phyloP scores from a whole-genome alignment of 2,888 invertebrate species.

The Polietes domitor region DNA sequence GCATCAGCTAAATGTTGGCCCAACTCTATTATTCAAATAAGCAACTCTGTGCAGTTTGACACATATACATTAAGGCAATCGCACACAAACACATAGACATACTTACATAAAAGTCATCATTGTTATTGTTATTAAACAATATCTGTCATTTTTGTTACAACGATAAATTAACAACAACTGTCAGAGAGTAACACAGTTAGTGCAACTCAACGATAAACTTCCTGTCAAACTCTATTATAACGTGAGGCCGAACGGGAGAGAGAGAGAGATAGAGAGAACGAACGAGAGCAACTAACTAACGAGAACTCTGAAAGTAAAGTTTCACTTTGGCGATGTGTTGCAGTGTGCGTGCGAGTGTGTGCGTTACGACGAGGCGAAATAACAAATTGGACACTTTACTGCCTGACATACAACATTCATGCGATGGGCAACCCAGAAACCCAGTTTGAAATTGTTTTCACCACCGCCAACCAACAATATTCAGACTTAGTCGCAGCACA shows the following conservation, averaged over 20 bases:
- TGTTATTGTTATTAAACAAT: conserved; percentile 34
- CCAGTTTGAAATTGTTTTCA: conserved; percentile 46
- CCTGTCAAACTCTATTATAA: conserved; percentile 21
- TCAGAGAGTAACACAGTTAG: conserved; percentile 23
- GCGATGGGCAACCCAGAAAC: conserved; percentile 59
- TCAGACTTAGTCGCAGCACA: not conserved
- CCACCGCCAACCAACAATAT: not conserved
- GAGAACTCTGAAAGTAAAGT: conserved; percentile 3
- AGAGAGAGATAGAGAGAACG: too few relatives aligned
- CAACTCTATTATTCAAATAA: not conserved
- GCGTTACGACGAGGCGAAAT: not conserved
- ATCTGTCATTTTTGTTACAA: conserved; percentile 32
- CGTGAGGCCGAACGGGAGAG: not conserved
- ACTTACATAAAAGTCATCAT: not conserved
- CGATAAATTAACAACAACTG: conserved; percentile 30
- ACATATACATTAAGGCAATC: not conserved
- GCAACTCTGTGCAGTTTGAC: not conserved
- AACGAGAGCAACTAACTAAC: too few relatives aligned
- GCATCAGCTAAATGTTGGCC: not conserved
- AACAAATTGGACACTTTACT: conserved; percentile 38
- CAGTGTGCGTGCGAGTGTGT: not conserved
- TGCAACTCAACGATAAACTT: conserved; percentile 32
- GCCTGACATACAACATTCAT: not conserved
- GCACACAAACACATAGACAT: not conserved
- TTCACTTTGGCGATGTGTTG: not conserved